Base-by-base conservation (phyloP, 1,140 invertebrate species). In the Mactra quadrangularis region DNA sequence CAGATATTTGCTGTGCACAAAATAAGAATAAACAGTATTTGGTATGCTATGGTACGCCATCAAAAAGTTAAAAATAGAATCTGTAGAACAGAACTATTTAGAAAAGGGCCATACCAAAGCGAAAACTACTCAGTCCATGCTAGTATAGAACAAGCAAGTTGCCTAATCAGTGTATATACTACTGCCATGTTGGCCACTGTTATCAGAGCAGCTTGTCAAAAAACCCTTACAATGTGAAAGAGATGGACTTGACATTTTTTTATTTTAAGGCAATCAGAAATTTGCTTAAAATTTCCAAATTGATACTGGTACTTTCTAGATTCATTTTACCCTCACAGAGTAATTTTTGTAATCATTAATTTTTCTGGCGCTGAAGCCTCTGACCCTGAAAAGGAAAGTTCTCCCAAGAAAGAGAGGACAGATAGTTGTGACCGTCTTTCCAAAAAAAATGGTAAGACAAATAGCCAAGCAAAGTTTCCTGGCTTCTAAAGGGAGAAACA, bases 21-120 rank as follows among this genome's bases (percentile, higher is more conserved):
- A 77, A 77, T 53, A 62, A 77, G 45, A 77, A 77, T 33, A 77
- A 33, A 25, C 29, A 38, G 1, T 77, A 77, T 35, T 25, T 64
- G 22, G 31, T 27, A 77, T 77, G 74, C 11, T 64, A 1, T 62
- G 59, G 74, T 77, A 77, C 52, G 53, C 53, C 6, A 33, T 64
- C 1, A 19, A 64, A 47, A 77, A 64, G 41, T 33, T 76, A 41
- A n/a, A 31, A 11, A 6, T 76, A 52, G 47, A 60, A 47, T 60
- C 57, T 11, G 33, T 64, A 2, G 45, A 62, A 52, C 57, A 77
- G 11, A 77, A 77, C 19, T 64, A 62, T 53, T 33, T 77, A 33
- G 57, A 77, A 77, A 77, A 77, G 33, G 72, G 74, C 9, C 59
- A 77, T 27, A 77, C 59, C 1, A 60, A 75, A 77, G 64, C 29